phyloP scores from a whole-genome alignment of 64 coral and sea anemone genomes.

The Platygyra sinensis region DNA sequence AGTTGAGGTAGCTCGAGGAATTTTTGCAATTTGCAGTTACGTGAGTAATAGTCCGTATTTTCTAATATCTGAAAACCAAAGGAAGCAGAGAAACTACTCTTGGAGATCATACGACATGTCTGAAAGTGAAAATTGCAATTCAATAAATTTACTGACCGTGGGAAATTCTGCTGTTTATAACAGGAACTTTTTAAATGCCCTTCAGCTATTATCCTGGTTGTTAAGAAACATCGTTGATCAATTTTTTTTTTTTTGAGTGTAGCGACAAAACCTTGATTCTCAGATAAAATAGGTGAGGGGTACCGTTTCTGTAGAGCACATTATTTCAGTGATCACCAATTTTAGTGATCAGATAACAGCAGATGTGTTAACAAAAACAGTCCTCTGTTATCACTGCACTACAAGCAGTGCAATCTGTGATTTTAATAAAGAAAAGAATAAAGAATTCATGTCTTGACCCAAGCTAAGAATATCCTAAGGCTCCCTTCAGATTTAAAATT shows the following conservation, averaged over 20 bases:
- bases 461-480: not conserved
- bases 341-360: no score
- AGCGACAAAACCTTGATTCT: not conserved
- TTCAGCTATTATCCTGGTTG: not conserved
- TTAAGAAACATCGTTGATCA: not conserved
- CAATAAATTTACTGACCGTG: not conserved
- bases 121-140: not conserved
- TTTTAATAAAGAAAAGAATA: no score
- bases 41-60: not conserved
- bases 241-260: not conserved
- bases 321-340: no score
- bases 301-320: no score
- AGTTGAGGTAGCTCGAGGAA: not conserved
- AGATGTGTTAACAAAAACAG: no score
- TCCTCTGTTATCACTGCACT: no score
- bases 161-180: conserved; percentile 5
- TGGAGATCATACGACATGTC: not conserved
- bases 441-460: not conserved
- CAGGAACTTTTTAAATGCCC: conserved; percentile 12
- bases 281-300: not conserved
- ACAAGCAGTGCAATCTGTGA: no score
- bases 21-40: not conserved
- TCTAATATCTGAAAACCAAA: not conserved
- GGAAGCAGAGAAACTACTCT: not conserved
- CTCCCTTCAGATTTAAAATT: not conserved